Base-by-base conservation (phyloP, 2,113 vertebrate species). In the Podarcis cretensis region DNA sequence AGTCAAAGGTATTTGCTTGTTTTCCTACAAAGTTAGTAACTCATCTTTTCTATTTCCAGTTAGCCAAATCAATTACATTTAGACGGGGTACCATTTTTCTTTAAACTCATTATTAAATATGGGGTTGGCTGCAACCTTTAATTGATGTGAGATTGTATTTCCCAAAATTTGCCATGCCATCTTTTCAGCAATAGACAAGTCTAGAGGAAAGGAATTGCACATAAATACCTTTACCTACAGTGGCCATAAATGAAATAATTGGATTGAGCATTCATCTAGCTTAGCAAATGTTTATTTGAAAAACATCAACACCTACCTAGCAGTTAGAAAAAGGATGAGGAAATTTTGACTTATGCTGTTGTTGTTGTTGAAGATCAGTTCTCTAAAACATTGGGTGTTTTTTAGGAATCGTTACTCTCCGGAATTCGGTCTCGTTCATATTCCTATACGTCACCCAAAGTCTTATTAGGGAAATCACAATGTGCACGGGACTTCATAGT, bases 351-450 rank as follows among this genome's bases (percentile, higher is more conserved):
- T 73, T 20, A 14, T 1, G 27, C 63, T 90, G 5, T 35, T 91
- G 6, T 25, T 9, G 7, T 9, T 92, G 74, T 25, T 92, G 2
- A 8, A 6, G 63, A 89, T 91, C 1, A 76, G 13, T 81, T 43
- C 0, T 1, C 74, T 66, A 66, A 86, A 86, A 21, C 20, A 27
- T 3, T 84, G 4, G 81, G 59, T 95, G 75, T 95, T n/a, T 95
- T 89, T 13, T 54, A 99, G 98, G 98, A 98, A 32, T 87, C 88
- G 9, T 68, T 93, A 40, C 92, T 96, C 12, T 96, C 96, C 81
- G 98, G 98, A 9, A 89, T 98, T 84, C 98, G 98, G 35, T 97
- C 98, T 7, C 98, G 99, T 68, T 99, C 99, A 3, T 99, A 99
- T 90, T 99, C 98, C 77, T 99, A 98, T 95, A 99, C 99, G 1